These are phyloP conservation scores for Maconellicoccus hirsutus DNA, from an alignment of 1,140 invertebrate genomes.

Conservation along the genomic window DNA sequence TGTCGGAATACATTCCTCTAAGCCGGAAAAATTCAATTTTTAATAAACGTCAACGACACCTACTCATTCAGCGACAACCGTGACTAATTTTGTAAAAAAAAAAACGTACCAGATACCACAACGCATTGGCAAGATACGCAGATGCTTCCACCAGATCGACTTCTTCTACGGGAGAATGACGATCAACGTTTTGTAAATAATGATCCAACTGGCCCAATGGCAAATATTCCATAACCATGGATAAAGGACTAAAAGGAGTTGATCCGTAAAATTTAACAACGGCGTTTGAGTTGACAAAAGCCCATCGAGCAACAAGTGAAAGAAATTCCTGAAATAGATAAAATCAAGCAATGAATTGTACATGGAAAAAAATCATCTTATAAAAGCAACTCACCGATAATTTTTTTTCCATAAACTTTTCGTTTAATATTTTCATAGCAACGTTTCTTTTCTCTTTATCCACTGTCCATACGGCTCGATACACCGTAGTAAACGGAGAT, in stretches of 20 bases:
- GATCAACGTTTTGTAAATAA: constrained; percentile 44
- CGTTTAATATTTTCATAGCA: constrained; percentile 1
- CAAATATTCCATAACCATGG: constrained; percentile 68
- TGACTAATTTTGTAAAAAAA: no score
- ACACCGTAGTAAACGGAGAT: constrained; percentile 47
- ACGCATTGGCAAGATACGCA: constrained; percentile 58
- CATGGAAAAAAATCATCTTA: not conserved
- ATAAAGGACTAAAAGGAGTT: constrained; percentile 56
- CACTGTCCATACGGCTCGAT: constrained; percentile 49
- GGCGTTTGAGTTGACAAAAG: constrained; percentile 55
- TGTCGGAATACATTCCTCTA: no score
- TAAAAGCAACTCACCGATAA: not conserved
- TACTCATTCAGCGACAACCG: no score
- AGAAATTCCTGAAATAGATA: constrained; percentile 59
- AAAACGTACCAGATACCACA: constrained; percentile 57
- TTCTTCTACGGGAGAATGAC: constrained; percentile 44
- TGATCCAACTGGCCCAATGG: constrained; percentile 60
- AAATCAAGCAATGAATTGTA: constrained; percentile 27
- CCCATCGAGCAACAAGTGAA: constrained; percentile 58
- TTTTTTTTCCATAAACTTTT: not conserved
- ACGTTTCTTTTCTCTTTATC: constrained; percentile 34
- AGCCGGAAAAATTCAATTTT: no score
- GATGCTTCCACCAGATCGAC: constrained; percentile 67
- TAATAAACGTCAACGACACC: no score
- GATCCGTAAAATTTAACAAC: constrained; percentile 63